A percentile compares a stretch with the other conserved stretches of the same genome.
Evolutionary conservation across 2,797 vertebrate genomes (phyloP).

Genomic region (Sparus aurata): DNA sequence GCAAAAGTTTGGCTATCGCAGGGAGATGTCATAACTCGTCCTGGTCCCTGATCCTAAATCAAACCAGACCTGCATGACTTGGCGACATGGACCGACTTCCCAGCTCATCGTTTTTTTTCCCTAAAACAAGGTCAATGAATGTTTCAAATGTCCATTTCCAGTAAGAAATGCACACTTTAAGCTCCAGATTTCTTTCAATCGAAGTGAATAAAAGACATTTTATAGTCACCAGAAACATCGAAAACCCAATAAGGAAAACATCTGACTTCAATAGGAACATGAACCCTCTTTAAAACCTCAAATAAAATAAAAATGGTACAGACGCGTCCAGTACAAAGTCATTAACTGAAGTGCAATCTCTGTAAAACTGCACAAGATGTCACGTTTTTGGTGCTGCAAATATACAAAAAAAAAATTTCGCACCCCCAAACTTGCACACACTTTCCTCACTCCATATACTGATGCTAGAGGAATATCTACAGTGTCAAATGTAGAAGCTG

Average conservation of each 20-base stretch:
- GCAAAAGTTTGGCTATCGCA: constrained; percentile 50
- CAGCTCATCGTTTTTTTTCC: background rate
- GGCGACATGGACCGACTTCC: constrained; percentile 11
- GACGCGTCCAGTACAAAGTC: background rate
- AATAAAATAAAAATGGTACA: background rate
- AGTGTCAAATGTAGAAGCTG: no score
- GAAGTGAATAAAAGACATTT: background rate
- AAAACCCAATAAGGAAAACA: background rate
- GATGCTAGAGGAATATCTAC: no score
- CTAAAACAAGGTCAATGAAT: constrained; percentile 2
- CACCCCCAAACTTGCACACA: no score
- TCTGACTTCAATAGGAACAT: background rate
- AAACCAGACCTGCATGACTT: constrained; percentile 17
- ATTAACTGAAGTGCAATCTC: background rate
- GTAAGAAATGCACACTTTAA: background rate
- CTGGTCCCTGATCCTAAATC: constrained; percentile 25
- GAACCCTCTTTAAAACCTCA: background rate
- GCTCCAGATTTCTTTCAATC: background rate
- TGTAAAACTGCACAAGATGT: background rate
- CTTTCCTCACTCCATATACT: no score
- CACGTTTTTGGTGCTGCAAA: background rate
- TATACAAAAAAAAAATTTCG: no score
- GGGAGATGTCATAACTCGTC: constrained; percentile 35
- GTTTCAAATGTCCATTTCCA: background rate
- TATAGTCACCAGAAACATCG: background rate